Conservation (phyloP, 2,113 vertebrate species). For the Corythornis cristatus region DNA sequence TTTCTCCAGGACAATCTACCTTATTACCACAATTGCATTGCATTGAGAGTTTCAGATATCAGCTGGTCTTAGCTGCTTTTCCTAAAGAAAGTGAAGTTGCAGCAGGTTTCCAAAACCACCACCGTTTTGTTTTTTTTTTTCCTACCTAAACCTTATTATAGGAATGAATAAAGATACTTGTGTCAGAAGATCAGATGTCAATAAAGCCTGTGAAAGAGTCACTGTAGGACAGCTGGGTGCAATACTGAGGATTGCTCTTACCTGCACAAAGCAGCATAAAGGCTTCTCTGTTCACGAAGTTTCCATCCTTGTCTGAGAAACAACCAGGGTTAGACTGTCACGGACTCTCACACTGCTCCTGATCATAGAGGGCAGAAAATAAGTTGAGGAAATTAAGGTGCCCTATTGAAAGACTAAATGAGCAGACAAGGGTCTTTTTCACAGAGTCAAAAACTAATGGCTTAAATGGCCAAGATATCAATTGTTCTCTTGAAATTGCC, state of each 20-base stretch:
- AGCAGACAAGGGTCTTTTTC: neutral
- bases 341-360: slow-evolving; percentile 27
- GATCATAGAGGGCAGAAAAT: slow-evolving; percentile 20
- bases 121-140: neutral
- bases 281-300: slow-evolving; percentile 23
- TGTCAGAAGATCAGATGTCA: neutral
- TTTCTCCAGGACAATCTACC: neutral
- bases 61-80: neutral
- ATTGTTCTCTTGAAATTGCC: neutral
- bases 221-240: neutral
- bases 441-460: neutral
- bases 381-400: slow-evolving; percentile 17
- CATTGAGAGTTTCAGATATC: neutral
- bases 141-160: neutral
- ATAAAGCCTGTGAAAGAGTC: neutral
- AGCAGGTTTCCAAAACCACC: neutral
- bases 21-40: neutral
- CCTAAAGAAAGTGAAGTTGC: neutral
- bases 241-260: neutral
- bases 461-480: neutral
- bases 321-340: slow-evolving; percentile 19
- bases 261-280: slow-evolving; percentile 50
- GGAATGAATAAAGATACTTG: neutral
- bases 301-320: slow-evolving; percentile 40
- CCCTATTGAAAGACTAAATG: neutral